Evolutionary conservation across 2,888 invertebrate species (phyloP), one percentile per base, ranked within the genome.

Genomic region (Strigamia transsilvanica): DNA sequence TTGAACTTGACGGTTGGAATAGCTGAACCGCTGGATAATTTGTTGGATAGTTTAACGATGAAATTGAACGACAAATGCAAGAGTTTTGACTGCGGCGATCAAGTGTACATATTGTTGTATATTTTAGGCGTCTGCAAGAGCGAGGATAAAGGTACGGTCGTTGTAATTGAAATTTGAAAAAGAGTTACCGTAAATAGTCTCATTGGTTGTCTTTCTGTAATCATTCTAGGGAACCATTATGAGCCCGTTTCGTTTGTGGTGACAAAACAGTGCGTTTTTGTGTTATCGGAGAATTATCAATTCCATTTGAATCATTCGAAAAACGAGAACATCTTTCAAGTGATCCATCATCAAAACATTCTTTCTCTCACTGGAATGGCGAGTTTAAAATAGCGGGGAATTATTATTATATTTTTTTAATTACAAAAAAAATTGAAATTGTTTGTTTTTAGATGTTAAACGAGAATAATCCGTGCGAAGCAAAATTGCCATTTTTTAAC

Each of bases 401-500:
- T 10, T n/a, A 61, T 10, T 21, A 18, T 61, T 6, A 3, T 3
- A n/a, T 61, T 61, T 9, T 10, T 61, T 10, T n/a, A n/a, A n/a
- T n/a, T n/a, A n/a, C n/a, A n/a, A n/a, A n/a, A 61, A 3, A 18
- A 21, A 21, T 61, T 10, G n/a, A 3, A 6, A 9, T 61, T 61
- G 5, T 18, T 61, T 61, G 5, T 61, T 61, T 61, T 21, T 15
- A 61, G 61, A 21, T 18, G 21, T 2, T 61, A 10, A 61, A 46
- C 12, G 13, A 18, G 9, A n/a, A 38, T 80, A 56, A 38, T 41
- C 79, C 79, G 15, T 27, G 79, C 5, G 82, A 83, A 51, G 41
- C 82, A 12, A 32, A 38, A 34, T 42, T 83, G 51, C 66, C 46
- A n/a, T 83, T 83, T 80, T n/a, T 66, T 2, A 77, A 83, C 32